Percentiles rank a stretch among this genome's conserved stretches.
Evolutionary conservation across 2,797 vertebrate genomes (phyloP).

Genomic region (Pygocentrus nattereri): DNA sequence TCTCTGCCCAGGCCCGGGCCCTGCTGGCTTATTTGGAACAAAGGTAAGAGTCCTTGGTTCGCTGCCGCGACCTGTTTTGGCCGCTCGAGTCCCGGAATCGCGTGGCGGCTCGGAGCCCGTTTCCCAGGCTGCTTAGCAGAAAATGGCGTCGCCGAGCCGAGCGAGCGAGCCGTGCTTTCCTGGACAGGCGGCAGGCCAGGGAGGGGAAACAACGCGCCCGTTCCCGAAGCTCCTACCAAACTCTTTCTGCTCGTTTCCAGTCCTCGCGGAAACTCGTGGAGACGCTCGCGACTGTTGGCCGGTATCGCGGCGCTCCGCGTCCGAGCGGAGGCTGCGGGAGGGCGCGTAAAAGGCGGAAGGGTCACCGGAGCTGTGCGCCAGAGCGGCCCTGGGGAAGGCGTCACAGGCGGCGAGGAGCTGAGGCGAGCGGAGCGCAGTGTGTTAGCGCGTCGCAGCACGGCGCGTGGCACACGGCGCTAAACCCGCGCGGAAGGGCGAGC

Average conservation of each 20-base stretch:
- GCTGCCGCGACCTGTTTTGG: constrained; percentile 28
- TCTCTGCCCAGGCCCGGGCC: constrained; percentile 28
- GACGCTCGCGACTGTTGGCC: background rate
- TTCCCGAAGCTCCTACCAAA: constrained; percentile 72
- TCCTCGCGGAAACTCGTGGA: background rate
- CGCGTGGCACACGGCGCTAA: background rate
- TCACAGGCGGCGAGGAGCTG: constrained; percentile 79
- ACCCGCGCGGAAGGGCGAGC: background rate
- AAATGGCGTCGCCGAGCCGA: constrained; percentile 75
- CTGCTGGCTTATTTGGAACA: background rate
- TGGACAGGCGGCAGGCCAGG: constrained; percentile 63
- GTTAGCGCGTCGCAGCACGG: background rate
- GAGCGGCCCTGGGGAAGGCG: constrained; percentile 78
- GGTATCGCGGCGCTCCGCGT: constrained; percentile 36
- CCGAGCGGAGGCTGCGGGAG: constrained; percentile 62
- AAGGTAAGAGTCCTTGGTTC: constrained; percentile 50
- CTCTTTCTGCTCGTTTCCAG: constrained; percentile 32
- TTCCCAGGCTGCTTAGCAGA: constrained; percentile 74
- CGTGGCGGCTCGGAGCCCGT: constrained; percentile 57
- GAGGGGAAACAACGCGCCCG: constrained; percentile 73
- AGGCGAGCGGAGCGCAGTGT: constrained; percentile 77
- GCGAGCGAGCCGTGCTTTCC: constrained; percentile 74
- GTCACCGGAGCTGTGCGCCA: constrained; percentile 83
- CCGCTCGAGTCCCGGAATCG: constrained; percentile 64
- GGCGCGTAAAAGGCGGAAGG: constrained; percentile 90